phyloP scores from a whole-genome alignment of 2,888 invertebrate genomes.

The Cacoxenus indagator region DNA sequence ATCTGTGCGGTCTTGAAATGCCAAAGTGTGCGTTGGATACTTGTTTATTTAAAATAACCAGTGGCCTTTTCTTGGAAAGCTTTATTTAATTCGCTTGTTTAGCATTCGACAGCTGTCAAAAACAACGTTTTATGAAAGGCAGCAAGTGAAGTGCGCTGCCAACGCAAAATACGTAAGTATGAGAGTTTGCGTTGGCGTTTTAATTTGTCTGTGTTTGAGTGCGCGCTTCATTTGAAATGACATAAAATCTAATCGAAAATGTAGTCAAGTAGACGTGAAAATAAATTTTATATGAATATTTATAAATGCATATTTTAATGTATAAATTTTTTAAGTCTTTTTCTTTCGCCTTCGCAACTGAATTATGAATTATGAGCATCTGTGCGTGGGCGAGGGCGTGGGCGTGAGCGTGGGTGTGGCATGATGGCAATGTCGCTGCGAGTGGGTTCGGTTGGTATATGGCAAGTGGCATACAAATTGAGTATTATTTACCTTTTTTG shows the following conservation, averaged over 20 bases:
- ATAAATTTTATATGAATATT: neutral
- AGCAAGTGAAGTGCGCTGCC: neutral
- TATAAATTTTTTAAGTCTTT: neutral
- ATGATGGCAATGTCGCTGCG: constrained; percentile 24
- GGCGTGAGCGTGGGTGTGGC: neutral
- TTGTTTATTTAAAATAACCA: neutral
- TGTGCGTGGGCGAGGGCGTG: neutral
- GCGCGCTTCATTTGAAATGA: neutral
- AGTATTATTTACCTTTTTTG: constrained; percentile 52
- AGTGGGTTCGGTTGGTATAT: neutral
- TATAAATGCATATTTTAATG: neutral
- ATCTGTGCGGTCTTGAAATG: constrained; percentile 33
- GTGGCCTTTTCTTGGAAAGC: neutral
- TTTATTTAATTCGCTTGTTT: neutral
- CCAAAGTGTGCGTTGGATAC: constrained; percentile 46
- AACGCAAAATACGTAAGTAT: neutral
- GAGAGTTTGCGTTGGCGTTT: no score
- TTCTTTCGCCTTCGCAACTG: neutral
- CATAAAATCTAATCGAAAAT: neutral
- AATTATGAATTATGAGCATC: neutral
- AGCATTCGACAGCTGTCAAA: neutral
- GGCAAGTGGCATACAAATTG: constrained; percentile 8
- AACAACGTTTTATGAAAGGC: neutral
- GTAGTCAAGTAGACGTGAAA: neutral
- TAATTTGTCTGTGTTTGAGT: neutral